Evolutionary conservation across 2,888 invertebrate genomes (phyloP).

Genomic region (Stomorhina lunata): DNA sequence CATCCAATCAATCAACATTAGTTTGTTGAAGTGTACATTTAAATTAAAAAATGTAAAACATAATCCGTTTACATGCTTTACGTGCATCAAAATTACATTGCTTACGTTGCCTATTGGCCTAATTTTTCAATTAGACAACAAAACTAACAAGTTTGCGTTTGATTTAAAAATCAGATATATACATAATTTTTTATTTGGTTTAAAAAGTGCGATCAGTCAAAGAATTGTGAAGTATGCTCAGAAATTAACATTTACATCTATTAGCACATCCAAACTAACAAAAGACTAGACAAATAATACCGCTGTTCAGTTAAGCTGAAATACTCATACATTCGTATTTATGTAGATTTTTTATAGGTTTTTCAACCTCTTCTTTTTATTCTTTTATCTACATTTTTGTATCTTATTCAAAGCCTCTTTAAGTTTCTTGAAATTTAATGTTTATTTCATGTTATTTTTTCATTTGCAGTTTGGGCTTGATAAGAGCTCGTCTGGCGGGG

Average conservation of each 20-base stretch:
- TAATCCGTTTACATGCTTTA: slow-evolving; percentile 5
- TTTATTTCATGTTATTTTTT: too few relatives aligned
- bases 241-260: not conserved
- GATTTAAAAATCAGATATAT: not conserved
- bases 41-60: too few relatives aligned
- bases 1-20: too few relatives aligned
- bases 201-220: not conserved
- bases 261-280: not conserved
- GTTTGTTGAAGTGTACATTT: too few relatives aligned
- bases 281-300: not conserved
- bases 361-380: slow-evolving; percentile 39
- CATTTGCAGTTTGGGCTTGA: slow-evolving; percentile 90
- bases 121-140: slow-evolving; percentile 12
- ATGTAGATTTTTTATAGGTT: slow-evolving; percentile 12
- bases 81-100: not conserved
- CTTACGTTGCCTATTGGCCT: not conserved
- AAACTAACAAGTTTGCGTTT: slow-evolving; percentile 1
- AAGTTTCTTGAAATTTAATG: not conserved
- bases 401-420: not conserved
- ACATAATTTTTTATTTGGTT: not conserved
- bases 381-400: not conserved
- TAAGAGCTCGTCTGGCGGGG: slow-evolving; percentile 93
- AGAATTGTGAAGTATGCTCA: slow-evolving; percentile 14
- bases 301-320: not conserved
- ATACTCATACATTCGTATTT: not conserved